Base-by-base conservation (phyloP, 92 coral and sea anemone genomes). In the Paragorgia papillata region DNA sequence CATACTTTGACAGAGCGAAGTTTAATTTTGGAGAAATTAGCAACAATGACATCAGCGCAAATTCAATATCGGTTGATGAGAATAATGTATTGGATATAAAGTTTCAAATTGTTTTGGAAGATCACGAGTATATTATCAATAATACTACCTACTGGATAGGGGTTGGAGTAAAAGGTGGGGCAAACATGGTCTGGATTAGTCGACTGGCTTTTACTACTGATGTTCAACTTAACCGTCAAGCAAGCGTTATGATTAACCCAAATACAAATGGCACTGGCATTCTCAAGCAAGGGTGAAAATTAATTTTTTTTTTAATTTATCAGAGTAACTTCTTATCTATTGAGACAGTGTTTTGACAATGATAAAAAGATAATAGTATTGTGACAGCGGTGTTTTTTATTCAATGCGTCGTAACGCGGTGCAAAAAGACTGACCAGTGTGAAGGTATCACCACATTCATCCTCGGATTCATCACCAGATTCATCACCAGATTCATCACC, bases 101-200 rank as follows among this genome's bases (percentile, higher is more conserved):
- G 59, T 93, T 93, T 74, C 87, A 78, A 43, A 77, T 91, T 65
- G 35, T 88, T 29, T 79, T 93, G 48, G 89, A 93, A n/a, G 97
- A 93, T 69, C 96, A 91, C 68, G 57, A 86, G 21, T 64, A 70
- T 85, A 74, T 91, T 31, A 80, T 86, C 27, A 90, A 93, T 62
- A 88, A 88, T 12, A 86, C 94, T 17, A 90, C 88, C 73, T 86
- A 90, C 86, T 90, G 96, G 97, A 88, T 87, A 5, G 94, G 91
- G 19, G 94, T 93, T 1, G 97, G 97, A 49, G 97, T 93, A 7
- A 79, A 83, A 41, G 97, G 97, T 8, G 96, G 97, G 21, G 69
- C 81, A 59, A 89, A 92, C 8, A 93, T 93, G 97, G 89, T 91
- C 88, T 93, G 97, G 97, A 84, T 93, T 24, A 91, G 94, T 26